Conservation (phyloP, 1,140 invertebrate species). For the Ridgeia piscesae region DNA sequence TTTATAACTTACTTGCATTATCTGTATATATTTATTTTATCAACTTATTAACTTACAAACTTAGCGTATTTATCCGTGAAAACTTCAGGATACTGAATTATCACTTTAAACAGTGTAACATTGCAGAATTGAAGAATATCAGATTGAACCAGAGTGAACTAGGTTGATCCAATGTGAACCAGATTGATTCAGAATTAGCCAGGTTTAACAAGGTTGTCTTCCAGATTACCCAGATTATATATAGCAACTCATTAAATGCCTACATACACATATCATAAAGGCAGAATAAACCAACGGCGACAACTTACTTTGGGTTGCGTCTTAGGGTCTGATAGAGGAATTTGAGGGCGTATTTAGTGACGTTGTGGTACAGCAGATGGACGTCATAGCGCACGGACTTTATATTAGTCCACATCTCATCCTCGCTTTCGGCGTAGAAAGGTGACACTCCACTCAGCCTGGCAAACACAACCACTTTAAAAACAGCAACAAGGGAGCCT, state of each 20-base stretch:
- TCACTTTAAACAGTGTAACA: too few species aligned
- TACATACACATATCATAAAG: not conserved
- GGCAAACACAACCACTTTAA: not conserved
- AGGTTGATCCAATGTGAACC: too few species aligned
- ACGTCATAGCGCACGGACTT: slow-evolving; percentile 90
- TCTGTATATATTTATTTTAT: too few species aligned
- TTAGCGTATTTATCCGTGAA: too few species aligned
- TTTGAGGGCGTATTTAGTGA: slow-evolving; percentile 88
- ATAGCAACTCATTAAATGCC: too few species aligned
- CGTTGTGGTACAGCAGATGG: slow-evolving; percentile 90
- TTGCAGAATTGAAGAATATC: too few species aligned
- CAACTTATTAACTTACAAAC: too few species aligned
- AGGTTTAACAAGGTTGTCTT: not conserved
- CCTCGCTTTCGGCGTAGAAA: slow-evolving; percentile 78
- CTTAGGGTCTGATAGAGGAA: slow-evolving; percentile 96
- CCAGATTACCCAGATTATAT: not conserved
- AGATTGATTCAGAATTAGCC: not conserved
- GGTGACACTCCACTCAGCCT: slow-evolving; percentile 88
- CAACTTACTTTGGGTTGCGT: slow-evolving; percentile 76
- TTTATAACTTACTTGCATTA: too few species aligned
- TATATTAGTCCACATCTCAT: slow-evolving; percentile 89
- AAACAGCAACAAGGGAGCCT: too few species aligned
- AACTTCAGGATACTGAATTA: too few species aligned
- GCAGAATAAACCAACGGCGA: not conserved
- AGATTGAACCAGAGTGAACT: too few species aligned